phyloP scores from a whole-genome alignment of 2,888 invertebrate genomes.

The Caenorhabditis drosophilae region DNA sequence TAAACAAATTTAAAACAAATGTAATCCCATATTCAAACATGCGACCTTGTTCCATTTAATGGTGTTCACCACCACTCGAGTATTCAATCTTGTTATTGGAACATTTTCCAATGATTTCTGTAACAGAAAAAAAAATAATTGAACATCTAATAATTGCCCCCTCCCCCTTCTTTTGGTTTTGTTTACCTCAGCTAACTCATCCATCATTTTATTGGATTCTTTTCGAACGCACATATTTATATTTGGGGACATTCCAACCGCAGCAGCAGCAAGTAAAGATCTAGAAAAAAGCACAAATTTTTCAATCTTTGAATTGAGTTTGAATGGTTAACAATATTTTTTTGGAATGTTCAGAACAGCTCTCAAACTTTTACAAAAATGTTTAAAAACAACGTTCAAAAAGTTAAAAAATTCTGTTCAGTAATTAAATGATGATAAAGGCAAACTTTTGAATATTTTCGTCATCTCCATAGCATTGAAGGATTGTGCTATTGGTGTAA shows the following conservation, averaged over 20 bases:
- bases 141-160: neutral
- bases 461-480: conserved; percentile 64
- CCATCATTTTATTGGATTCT: conserved; percentile 19
- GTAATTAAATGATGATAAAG: neutral
- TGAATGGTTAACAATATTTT: too few relatives aligned
- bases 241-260: conserved; percentile 31
- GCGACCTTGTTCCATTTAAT: conserved; percentile 62
- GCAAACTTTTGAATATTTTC: conserved; percentile 45
- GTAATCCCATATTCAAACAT: conserved; percentile 60
- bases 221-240: conserved; percentile 37
- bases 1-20: conserved; percentile 63
- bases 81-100: conserved; percentile 60
- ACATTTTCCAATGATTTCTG: conserved; percentile 16
- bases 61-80: conserved; percentile 54
- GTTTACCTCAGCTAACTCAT: conserved; percentile 27
- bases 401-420: neutral
- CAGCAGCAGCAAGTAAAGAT: conserved; percentile 39
- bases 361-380: too few relatives aligned
- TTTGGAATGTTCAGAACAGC: too few relatives aligned
- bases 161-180: neutral
- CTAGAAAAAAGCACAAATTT: too few relatives aligned
- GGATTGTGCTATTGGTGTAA: conserved; percentile 46
- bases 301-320: too few relatives aligned
- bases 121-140: neutral
- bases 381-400: too few relatives aligned